phyloP scores from a whole-genome alignment of 2,888 invertebrate genomes.

The Meandrusa payeni region DNA sequence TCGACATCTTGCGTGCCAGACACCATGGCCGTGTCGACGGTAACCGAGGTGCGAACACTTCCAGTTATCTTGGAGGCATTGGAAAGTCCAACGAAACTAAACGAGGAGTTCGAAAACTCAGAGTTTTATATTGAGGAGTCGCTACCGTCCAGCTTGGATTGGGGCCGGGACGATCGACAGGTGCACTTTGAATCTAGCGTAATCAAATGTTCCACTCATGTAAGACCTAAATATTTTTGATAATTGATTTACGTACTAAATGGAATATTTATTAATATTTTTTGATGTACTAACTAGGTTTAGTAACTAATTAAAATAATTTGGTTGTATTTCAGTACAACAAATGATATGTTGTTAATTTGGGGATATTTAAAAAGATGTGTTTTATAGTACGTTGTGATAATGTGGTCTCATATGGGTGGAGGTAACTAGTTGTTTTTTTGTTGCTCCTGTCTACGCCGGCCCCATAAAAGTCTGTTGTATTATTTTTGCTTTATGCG shows the following conservation, averaged over 20 bases:
- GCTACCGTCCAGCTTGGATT: conserved; percentile 90
- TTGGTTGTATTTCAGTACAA: too few species aligned
- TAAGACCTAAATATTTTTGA: conserved; percentile 29
- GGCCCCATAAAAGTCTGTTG: conserved; percentile 56
- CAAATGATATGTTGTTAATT: too few species aligned
- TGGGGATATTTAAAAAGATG: too few species aligned
- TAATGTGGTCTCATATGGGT: conserved; percentile 46
- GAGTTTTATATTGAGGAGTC: conserved; percentile 95
- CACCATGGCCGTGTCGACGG: conserved; percentile 75
- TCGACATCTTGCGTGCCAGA: conserved; percentile 68
- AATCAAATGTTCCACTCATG: conserved; percentile 30
- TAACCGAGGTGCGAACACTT: conserved; percentile 79
- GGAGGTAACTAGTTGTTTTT: conserved; percentile 50
- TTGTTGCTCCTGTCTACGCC: conserved; percentile 71
- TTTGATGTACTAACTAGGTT: too few species aligned
- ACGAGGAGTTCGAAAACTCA: conserved; percentile 86
- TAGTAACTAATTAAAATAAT: too few species aligned
- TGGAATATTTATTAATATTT: too few species aligned
- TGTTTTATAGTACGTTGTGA: neutral
- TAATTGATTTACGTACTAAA: too few species aligned
- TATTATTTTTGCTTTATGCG: conserved; percentile 38
- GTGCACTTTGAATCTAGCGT: conserved; percentile 49
- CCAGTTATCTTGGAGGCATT: conserved; percentile 49
- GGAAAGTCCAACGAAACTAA: conserved; percentile 31
- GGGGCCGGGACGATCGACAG: conserved; percentile 78